phyloP scores from a whole-genome alignment of 2,888 invertebrate genomes.

The Callimorpha dominula region DNA sequence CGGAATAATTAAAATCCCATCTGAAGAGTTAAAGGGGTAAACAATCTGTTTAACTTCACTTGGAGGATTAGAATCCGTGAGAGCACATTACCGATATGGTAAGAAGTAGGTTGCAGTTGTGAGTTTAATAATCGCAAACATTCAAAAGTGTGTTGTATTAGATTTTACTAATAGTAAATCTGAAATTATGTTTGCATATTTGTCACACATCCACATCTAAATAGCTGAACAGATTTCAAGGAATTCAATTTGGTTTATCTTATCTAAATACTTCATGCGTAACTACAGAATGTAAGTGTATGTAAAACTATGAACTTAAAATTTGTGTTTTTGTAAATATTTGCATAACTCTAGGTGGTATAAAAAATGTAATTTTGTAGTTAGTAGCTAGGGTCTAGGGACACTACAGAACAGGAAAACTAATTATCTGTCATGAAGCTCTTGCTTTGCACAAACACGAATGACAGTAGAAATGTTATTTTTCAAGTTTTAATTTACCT shows the following conservation, averaged over 20 bases:
- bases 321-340: too few relatives aligned
- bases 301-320: background rate
- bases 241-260: constrained; percentile 16
- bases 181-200: constrained; percentile 18
- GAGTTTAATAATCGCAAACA: background rate
- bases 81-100: too few relatives aligned
- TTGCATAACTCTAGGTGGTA: too few relatives aligned
- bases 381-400: too few relatives aligned
- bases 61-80: too few relatives aligned
- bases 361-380: too few relatives aligned
- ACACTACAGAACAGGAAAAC: background rate
- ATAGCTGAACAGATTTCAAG: constrained; percentile 13
- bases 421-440: background rate
- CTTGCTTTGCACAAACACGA: too few relatives aligned
- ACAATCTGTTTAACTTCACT: too few relatives aligned
- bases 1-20: too few relatives aligned
- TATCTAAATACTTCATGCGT: constrained; percentile 14
- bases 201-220: constrained; percentile 20
- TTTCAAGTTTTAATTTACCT: background rate
- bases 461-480: background rate
- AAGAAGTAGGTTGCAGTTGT: too few relatives aligned
- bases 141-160: background rate
- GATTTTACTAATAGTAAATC: constrained; percentile 4
- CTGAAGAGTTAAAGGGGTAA: too few relatives aligned
- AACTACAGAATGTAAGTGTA: background rate